Conservation (phyloP, 2,888 invertebrate genomes). For the Chorisops tibialis region DNA sequence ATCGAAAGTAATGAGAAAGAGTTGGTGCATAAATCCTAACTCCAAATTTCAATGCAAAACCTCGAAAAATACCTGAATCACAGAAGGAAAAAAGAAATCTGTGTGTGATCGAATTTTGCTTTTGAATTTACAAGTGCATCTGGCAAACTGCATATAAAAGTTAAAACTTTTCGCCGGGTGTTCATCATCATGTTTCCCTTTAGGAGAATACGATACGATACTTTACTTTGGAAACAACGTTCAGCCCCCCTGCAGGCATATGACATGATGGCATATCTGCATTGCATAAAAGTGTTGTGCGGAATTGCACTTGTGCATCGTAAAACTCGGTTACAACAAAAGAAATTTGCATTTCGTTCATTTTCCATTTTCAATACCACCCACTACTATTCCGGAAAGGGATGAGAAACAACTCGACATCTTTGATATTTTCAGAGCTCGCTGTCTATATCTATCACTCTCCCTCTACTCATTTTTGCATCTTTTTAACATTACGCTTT, state of each 20-base stretch:
- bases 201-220: too few species aligned
- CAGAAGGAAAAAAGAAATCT: slow-evolving; percentile 17
- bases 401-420: too few species aligned
- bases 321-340: slow-evolving; percentile 10
- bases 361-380: slow-evolving; percentile 16
- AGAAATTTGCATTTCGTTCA: slow-evolving; percentile 21
- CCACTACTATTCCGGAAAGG: background rate
- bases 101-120: slow-evolving; percentile 18
- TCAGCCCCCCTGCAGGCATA: background rate
- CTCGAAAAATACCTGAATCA: too few species aligned
- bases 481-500: too few species aligned
- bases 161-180: slow-evolving; percentile 15
- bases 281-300: background rate
- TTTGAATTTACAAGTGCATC: slow-evolving; percentile 26
- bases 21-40: too few species aligned
- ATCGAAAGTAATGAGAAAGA: too few species aligned
- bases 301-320: background rate
- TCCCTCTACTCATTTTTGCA: too few species aligned
- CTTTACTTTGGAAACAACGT: background rate
- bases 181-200: slow-evolving; percentile 22
- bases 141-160: slow-evolving; percentile 26
- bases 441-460: too few species aligned
- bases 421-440: too few species aligned
- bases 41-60: too few species aligned
- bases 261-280: too few species aligned